Percentiles rank a stretch among this genome's conserved stretches.
Conservation (phyloP, 2,888 invertebrate genomes). For the Digitonthophagus gazella region DNA sequence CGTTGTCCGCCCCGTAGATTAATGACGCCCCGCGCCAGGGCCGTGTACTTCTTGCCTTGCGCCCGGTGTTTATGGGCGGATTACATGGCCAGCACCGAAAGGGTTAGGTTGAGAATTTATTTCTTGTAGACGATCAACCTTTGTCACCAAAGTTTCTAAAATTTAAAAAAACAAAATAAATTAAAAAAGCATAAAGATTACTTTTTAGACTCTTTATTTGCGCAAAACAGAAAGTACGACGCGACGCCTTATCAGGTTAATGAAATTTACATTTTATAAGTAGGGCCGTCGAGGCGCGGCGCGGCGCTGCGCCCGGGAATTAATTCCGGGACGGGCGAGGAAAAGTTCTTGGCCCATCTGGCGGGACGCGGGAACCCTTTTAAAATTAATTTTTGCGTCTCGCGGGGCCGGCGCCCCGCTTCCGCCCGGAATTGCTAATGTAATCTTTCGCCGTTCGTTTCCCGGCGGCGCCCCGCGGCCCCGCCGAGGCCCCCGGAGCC, state of each 20-base stretch:
- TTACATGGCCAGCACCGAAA: neutral
- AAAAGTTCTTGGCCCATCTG: conserved; percentile 14
- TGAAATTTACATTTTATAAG: neutral
- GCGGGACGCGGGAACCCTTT: conserved; percentile 20
- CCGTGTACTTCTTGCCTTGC: neutral
- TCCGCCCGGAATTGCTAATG: conserved; percentile 24
- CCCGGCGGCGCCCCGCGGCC: conserved; percentile 16
- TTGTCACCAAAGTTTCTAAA: too few relatives aligned
- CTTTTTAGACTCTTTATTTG: neutral
- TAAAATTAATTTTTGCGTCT: conserved; percentile 27
- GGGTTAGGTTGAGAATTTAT: too few relatives aligned
- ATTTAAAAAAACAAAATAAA: too few relatives aligned
- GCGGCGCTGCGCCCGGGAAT: neutral
- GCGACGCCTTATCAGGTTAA: neutral
- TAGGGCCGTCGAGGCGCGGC: neutral
- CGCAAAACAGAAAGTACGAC: neutral
- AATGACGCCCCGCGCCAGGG: neutral
- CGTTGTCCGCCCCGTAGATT: neutral
- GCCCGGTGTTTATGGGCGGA: neutral
- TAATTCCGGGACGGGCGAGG: neutral
- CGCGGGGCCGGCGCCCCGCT: conserved; percentile 19
- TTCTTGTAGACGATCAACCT: too few relatives aligned
- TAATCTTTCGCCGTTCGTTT: conserved; percentile 20
- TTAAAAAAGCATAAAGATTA: too few relatives aligned
- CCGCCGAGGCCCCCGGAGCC: neutral